phyloP scores from a whole-genome alignment of 1,140 invertebrate species.

The Lepidurus apus region DNA sequence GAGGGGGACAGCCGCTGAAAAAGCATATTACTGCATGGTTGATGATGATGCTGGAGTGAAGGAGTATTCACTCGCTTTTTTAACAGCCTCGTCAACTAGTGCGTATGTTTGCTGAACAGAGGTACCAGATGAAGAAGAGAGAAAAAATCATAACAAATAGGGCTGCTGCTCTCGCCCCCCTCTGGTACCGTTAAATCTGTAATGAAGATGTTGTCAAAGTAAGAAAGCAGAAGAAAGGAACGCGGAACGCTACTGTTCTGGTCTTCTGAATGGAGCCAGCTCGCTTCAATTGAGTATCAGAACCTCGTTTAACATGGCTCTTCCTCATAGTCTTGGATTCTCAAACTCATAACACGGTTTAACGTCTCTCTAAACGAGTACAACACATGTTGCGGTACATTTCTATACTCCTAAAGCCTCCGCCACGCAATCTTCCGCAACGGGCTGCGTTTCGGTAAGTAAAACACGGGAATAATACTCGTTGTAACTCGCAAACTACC shows the following conservation, averaged over 20 bases:
- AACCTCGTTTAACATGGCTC: not conserved
- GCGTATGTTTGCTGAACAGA: not conserved
- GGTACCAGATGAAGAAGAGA: not conserved
- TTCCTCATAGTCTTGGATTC: not conserved
- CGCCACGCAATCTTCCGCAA: too few relatives aligned
- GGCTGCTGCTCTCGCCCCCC: not conserved
- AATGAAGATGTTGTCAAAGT: not conserved
- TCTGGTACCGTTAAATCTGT: not conserved
- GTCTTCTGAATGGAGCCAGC: not conserved
- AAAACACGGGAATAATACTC: too few relatives aligned
- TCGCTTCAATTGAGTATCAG: not conserved
- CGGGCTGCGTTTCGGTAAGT: too few relatives aligned
- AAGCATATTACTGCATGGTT: not conserved
- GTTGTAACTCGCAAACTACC: too few relatives aligned
- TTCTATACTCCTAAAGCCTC: not conserved
- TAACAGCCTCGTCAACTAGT: slow-evolving; percentile 1
- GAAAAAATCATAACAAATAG: not conserved
- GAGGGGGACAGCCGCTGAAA: not conserved
- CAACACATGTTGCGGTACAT: not conserved
- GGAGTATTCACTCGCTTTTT: not conserved
- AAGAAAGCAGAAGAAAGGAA: not conserved
- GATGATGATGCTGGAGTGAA: slow-evolving; percentile 5
- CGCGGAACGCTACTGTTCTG: not conserved
- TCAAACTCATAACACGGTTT: not conserved
- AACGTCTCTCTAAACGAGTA: not conserved